A percentile compares a stretch with the other conserved stretches of the same genome.
These are phyloP conservation scores for Pelusios castaneus DNA, from an alignment of 2,113 vertebrate genomes.

Conservation along the genomic window DNA sequence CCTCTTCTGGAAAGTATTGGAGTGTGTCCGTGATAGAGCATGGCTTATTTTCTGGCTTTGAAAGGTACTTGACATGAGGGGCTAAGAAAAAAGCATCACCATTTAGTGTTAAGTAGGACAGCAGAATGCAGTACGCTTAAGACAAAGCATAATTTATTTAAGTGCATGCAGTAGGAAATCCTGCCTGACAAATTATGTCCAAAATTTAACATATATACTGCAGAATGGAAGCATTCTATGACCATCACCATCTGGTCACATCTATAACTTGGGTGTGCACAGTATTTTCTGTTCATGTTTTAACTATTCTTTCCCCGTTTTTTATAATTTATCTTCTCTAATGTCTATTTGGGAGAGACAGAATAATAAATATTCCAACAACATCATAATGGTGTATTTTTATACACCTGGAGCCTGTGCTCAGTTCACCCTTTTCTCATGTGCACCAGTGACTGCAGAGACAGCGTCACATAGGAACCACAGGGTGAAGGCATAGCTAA, in stretches of 20 bases:
- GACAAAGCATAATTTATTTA: neutral
- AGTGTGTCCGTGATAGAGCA: conserved; percentile 95
- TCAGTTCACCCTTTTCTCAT: neutral
- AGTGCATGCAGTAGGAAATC: neutral
- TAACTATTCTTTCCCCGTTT: neutral
- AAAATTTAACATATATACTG: neutral
- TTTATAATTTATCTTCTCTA: neutral
- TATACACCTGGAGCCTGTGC: neutral
- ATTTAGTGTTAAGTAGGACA: neutral
- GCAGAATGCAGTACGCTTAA: neutral
- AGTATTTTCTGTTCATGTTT: neutral
- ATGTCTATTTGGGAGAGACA: neutral
- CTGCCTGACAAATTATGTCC: neutral
- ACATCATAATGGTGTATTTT: neutral
- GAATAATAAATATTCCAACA: neutral
- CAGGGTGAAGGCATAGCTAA: neutral
- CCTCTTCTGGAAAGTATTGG: conserved; percentile 86
- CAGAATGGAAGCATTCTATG: neutral
- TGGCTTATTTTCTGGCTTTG: conserved; percentile 87
- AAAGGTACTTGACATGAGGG: conserved; percentile 92
- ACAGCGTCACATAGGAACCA: neutral
- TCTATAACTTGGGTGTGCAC: neutral
- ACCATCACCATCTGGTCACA: neutral
- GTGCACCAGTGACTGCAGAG: neutral
- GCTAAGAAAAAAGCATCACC: conserved; percentile 72